phyloP scores from a whole-genome alignment of 2,888 invertebrate genomes.

The Rotaria socialis region DNA sequence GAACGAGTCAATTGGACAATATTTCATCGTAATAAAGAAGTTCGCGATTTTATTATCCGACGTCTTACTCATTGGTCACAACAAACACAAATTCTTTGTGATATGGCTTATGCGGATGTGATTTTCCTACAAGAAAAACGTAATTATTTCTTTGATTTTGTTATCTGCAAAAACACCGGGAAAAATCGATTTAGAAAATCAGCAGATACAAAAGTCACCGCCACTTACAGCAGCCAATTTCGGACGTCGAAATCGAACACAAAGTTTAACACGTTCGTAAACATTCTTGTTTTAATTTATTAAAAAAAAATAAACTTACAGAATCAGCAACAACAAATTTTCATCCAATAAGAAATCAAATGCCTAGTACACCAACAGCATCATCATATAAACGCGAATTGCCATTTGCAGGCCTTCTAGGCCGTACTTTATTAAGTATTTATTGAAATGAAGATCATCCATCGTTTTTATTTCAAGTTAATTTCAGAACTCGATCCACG shows the following conservation, averaged over 20 bases:
- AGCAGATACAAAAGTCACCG: not conserved
- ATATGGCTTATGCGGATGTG: not conserved
- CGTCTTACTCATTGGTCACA: not conserved
- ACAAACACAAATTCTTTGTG: not conserved
- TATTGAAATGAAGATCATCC: not conserved
- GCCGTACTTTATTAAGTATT: not conserved
- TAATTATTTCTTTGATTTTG: not conserved
- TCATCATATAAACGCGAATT: not conserved
- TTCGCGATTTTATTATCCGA: not conserved
- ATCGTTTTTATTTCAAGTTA: not conserved
- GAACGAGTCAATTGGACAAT: constrained; percentile 1
- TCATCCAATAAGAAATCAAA: no score
- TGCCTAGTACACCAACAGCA: not conserved
- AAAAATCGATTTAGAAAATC: not conserved
- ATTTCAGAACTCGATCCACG: not conserved
- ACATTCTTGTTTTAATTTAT: not conserved
- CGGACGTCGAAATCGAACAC: not conserved
- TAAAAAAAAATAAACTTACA: not conserved
- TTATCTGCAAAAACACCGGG: not conserved
- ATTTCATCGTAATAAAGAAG: not conserved
- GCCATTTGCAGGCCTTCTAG: not conserved
- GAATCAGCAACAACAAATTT: not conserved
- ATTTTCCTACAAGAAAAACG: not conserved
- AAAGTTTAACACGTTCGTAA: not conserved
- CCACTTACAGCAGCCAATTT: not conserved